Base-by-base conservation (phyloP, 1,140 invertebrate species). In the Archegozetes longisetosus region DNA sequence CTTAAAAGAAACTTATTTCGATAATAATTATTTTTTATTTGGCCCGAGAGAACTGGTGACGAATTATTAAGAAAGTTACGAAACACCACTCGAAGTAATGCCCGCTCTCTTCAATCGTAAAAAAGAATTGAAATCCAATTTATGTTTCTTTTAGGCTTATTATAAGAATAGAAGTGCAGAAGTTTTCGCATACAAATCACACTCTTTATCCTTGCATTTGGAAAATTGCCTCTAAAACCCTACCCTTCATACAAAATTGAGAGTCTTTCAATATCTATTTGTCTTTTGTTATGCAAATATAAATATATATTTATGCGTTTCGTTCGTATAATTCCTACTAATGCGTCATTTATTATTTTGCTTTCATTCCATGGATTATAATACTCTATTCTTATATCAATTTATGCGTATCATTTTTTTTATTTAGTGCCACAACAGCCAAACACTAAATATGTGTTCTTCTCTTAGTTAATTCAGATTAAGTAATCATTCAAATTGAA, bases 291-390 rank as follows among this genome's bases (percentile, higher is more conserved):
- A 54, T n/a, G 26, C 20, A 54, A 53, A 58, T 58, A 56, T 61
- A n/a, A n/a, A n/a, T n/a, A 40, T 40, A 40, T 40, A 40, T 9
- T 9, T 40, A 17, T 40, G 17, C 17, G 17, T 6, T 40, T 9
- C 32, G 17, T 40, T 40, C 32, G 17, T 40, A 9, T 9, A 6
- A 40, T 40, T 40, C 6, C 17, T 9, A 40, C 32, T 40, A 40
- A 40, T 40, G 32, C 32, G 6, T 40, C 32, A 40, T 40, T 40
- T 40, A 17, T 29, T 61, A n/a, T 49, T 64, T 67, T 65, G 53
- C 56, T 61, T 73, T 74, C 32, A 40, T 9, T 40, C 6, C 32
- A 9, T 40, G 32, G 32, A 40, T 40, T 40, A n/a, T n/a, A n/a
- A n/a, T n/a, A n/a, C n/a, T n/a, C n/a, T n/a, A n/a, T n/a, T n/a